Evolutionary conservation across 2,888 invertebrate genomes (phyloP).

Genomic region (Andrena dorsata): DNA sequence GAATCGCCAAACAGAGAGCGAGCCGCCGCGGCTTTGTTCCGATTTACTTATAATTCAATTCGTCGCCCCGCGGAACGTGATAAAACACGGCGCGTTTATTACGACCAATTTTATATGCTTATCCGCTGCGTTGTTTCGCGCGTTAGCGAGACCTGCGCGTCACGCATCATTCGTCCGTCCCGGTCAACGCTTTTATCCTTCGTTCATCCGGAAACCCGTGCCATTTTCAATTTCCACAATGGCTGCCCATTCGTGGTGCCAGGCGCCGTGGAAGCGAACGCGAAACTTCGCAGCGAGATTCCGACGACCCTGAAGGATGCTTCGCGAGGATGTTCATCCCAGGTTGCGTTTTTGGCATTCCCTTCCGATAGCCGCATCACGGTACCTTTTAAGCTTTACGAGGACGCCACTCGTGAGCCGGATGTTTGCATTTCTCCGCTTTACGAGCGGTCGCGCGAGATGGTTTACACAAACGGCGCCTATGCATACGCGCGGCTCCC

Average conservation of each 20-base stretch:
- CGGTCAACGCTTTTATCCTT: neutral
- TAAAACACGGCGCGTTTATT: constrained; percentile 52
- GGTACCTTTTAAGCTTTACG: constrained; percentile 61
- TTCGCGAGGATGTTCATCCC: neutral
- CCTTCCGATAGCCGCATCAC: constrained; percentile 19
- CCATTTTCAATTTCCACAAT: neutral
- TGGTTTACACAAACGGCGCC: constrained; percentile 48
- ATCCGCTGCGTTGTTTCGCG: constrained; percentile 41
- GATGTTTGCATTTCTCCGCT: constrained; percentile 64
- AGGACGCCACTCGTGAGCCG: constrained; percentile 56
- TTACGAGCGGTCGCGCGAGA: constrained; percentile 60
- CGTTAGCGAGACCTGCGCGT: constrained; percentile 16
- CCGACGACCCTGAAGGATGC: neutral
- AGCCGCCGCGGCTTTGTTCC: constrained; percentile 50
- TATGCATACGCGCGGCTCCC: constrained; percentile 33
- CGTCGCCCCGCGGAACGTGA: constrained; percentile 27
- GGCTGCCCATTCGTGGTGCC: neutral
- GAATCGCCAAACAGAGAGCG: constrained; percentile 41
- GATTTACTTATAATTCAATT: constrained; percentile 61
- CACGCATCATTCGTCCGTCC: constrained; percentile 23
- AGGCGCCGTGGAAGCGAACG: too few relatives aligned
- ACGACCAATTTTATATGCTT: constrained; percentile 51
- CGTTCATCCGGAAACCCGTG: neutral
- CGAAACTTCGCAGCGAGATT: neutral
- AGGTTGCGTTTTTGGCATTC: constrained; percentile 27